phyloP scores from a whole-genome alignment of 1,140 invertebrate genomes.

The Brachionus paranguensis region DNA sequence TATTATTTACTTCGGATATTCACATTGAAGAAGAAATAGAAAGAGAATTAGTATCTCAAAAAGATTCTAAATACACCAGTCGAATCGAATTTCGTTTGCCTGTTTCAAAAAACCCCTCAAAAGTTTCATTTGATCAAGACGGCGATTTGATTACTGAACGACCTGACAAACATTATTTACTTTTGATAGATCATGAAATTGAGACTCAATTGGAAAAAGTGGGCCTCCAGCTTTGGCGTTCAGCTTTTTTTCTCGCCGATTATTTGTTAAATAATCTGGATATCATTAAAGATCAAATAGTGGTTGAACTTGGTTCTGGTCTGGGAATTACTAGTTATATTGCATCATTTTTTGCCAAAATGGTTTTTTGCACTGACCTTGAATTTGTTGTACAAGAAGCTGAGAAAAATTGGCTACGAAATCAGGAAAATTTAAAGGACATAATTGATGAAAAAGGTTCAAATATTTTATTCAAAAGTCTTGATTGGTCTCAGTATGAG shows the following conservation, averaged over 20 bases:
- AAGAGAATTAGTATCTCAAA: not conserved
- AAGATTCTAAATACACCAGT: not conserved
- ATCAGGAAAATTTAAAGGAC: slow-evolving; percentile 7
- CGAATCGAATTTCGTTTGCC: slow-evolving; percentile 12
- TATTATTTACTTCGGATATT: slow-evolving; percentile 1
- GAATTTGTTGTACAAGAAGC: not conserved
- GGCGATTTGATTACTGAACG: not conserved
- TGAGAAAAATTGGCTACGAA: not conserved
- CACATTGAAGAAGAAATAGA: not conserved
- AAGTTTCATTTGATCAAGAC: not conserved
- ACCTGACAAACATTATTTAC: not conserved
- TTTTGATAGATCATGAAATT: slow-evolving; percentile 5
- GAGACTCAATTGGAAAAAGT: slow-evolving; percentile 13
- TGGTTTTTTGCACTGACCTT: not conserved
- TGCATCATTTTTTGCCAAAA: not conserved
- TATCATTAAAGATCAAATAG: not conserved
- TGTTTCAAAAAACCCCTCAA: not conserved
- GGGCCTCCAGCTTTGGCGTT: not conserved
- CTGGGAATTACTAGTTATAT: not conserved
- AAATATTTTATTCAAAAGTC: not conserved
- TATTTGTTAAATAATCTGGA: slow-evolving; percentile 3
- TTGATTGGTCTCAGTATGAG: not conserved
- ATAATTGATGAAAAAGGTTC: not conserved
- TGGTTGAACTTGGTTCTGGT: not conserved
- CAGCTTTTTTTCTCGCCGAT: not conserved